phyloP scores from a whole-genome alignment of 2,888 invertebrate species.

The Amblyjoppa proteus region DNA sequence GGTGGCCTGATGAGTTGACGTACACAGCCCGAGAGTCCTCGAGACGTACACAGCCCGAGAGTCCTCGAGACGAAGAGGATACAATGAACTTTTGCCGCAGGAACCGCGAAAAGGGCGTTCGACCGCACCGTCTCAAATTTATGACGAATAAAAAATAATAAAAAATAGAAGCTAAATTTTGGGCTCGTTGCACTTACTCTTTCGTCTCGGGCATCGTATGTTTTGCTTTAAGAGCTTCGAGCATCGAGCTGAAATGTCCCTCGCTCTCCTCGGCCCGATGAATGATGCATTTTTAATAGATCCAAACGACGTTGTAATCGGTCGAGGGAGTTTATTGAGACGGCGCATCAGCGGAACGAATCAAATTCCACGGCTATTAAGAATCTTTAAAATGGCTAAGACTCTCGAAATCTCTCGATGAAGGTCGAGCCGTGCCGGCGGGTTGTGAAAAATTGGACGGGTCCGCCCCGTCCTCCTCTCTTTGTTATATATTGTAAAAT shows the following conservation, averaged over 20 bases:
- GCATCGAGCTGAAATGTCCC: neutral
- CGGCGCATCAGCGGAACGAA: slow-evolving; percentile 1
- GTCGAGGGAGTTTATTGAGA: neutral
- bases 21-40: neutral
- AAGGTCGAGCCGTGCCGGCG: neutral
- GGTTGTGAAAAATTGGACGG: slow-evolving; percentile 37
- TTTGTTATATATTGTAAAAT: slow-evolving; percentile 31
- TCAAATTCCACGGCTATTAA: slow-evolving; percentile 39
- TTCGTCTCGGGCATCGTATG: slow-evolving; percentile 1
- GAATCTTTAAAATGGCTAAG: slow-evolving; percentile 30
- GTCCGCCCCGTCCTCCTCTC: neutral
- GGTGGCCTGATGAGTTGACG: neutral
- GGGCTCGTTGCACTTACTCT: neutral
- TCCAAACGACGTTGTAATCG: slow-evolving; percentile 17
- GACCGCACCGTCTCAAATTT: slow-evolving; percentile 32
- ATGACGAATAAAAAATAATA: slow-evolving; percentile 3
- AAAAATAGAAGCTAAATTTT: neutral
- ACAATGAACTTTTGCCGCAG: slow-evolving; percentile 28
- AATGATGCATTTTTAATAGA: slow-evolving; percentile 12
- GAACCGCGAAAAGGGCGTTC: slow-evolving; percentile 35
- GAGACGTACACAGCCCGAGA: neutral
- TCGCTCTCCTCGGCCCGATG: neutral
- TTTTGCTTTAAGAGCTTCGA: neutral
- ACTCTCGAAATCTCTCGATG: neutral
- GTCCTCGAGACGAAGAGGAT: slow-evolving; percentile 4